Evolutionary conservation across 2,113 vertebrate genomes (phyloP).

Genomic region (Panthera uncia): DNA sequence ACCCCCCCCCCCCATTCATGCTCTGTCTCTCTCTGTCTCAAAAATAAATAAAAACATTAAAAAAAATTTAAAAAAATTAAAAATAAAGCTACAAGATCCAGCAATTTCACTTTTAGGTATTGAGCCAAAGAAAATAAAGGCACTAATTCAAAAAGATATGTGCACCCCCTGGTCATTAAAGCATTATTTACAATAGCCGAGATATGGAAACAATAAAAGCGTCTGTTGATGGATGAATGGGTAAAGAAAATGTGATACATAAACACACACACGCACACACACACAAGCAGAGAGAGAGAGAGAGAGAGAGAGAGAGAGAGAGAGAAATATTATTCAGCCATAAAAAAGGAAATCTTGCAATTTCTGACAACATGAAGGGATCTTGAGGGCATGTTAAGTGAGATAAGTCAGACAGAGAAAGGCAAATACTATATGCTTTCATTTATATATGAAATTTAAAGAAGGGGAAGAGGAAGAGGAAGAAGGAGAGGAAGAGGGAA

Average conservation of each 20-base stretch:
- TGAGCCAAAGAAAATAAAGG: not conserved
- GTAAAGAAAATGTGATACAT: not conserved
- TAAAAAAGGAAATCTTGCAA: not conserved
- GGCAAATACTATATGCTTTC: not conserved
- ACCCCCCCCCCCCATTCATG: too few species aligned
- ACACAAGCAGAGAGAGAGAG: not conserved
- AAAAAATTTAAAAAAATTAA: not conserved
- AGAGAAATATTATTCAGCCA: not conserved
- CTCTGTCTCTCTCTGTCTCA: too few species aligned
- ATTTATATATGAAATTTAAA: not conserved
- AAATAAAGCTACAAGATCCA: not conserved
- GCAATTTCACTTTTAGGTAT: not conserved
- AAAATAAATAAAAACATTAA: too few species aligned
- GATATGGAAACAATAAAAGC: not conserved
- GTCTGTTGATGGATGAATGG: not conserved
- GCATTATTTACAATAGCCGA: not conserved
- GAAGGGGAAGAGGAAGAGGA: not conserved
- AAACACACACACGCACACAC: not conserved
- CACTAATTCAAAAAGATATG: not conserved
- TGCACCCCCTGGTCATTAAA: not conserved
- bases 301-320: too few species aligned
- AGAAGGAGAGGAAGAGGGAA: too few species aligned
- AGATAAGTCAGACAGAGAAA: not conserved
- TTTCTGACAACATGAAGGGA: not conserved
- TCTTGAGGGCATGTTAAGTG: not conserved